Evolutionary conservation across 2,113 vertebrate species (phyloP), one percentile per base, ranked within the genome.

Genomic region (Chloebia gouldiae): DNA sequence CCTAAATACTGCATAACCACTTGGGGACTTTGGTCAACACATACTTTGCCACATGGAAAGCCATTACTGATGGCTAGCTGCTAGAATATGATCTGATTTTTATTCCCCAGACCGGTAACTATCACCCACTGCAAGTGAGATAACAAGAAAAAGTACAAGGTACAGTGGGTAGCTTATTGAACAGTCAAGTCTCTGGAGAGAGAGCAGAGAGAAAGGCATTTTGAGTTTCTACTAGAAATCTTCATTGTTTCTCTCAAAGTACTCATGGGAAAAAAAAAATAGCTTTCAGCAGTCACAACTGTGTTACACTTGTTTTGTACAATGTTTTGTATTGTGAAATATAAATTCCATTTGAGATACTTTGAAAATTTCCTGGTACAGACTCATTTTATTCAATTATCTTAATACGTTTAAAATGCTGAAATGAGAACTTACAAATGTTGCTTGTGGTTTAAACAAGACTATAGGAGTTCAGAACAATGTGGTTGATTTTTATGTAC

Each of bases 291-390:
- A 95, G 56, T 68, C 72, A 81, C 72, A 91, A 60, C 51, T 78
- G 30, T 78, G 39, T 90, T 86, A 50, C 3, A 4, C 47, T 84
- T 82, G 63, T 89, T 95, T 81, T 79, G 56, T 71, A 64, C 47
- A 49, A n/a, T 76, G 65, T 87, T 95, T 92, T 59, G n/a, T 87
- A 76, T 42, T 89, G 72, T 71, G 51, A 94, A 93, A 91, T 70
- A 78, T 56, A 92, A 95, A 93, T 94, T 93, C 68, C 42, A 82
- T 95, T 79, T 95, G 63, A 92, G 23, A 14, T 57, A 77, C 70
- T 87, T 92, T 18, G n/a, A 87, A 89, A 92, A 81, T 88, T 95
- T 92, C 47, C 71, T 83, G 30, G 14, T 72, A 72, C 24, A 53
- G 49, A 69, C 40, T 85, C 45, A 40, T 91, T 84, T 83, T 68